A percentile compares a stretch with the other conserved stretches of the same genome.
These are phyloP conservation scores for Ditula angustiorana DNA, from an alignment of 2,888 invertebrate genomes.

Conservation along the genomic window DNA sequence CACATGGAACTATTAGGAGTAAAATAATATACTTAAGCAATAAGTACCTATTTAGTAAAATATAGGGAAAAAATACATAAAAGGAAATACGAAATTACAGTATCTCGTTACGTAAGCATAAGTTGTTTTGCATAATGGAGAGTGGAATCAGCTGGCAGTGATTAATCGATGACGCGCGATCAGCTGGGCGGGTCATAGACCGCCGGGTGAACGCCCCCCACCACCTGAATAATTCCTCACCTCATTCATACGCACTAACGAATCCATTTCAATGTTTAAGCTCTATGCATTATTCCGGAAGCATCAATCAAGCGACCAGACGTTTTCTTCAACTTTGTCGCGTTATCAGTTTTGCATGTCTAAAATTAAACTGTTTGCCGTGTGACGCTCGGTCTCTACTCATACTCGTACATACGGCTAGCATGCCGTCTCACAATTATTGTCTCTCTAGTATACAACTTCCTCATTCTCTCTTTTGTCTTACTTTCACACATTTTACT, in stretches of 20 bases:
- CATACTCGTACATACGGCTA: not conserved
- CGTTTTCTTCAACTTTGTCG: constrained; percentile 20
- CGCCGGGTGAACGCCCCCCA: constrained; percentile 72
- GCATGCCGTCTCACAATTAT: no score
- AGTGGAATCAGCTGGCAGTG: constrained; percentile 50
- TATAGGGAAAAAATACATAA: not conserved
- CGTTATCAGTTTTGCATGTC: constrained; percentile 39
- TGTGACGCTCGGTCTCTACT: constrained; percentile 1
- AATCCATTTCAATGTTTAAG: constrained; percentile 77
- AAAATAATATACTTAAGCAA: not conserved
- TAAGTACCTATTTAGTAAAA: not conserved
- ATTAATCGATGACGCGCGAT: constrained; percentile 56
- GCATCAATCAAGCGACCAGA: constrained; percentile 40
- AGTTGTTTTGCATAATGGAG: not conserved
- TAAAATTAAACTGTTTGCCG: constrained; percentile 29
- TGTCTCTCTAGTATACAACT: no score
- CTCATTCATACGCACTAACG: constrained; percentile 75
- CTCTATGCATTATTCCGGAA: constrained; percentile 68
- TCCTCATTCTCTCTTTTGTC: no score
- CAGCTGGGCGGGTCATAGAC: constrained; percentile 83
- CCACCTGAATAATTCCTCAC: constrained; percentile 77
- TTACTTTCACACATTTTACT: no score
- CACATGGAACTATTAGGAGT: not conserved
- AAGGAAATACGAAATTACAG: not conserved
- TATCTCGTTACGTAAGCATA: not conserved